Base-by-base conservation (phyloP, 1,140 invertebrate species). In the Pogonomyrmex californicus region DNA sequence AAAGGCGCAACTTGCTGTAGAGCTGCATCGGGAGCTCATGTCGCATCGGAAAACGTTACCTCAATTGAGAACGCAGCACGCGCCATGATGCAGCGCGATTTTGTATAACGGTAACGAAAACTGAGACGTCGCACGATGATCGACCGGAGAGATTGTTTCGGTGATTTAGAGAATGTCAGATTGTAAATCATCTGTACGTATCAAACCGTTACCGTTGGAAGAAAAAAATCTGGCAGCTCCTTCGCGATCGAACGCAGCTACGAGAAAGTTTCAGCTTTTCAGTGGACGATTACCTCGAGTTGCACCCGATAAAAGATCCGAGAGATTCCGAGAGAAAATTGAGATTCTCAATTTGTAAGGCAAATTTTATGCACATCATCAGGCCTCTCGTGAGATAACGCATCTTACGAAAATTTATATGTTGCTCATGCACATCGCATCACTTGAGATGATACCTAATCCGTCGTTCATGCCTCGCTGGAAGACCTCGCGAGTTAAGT, bases 1-100 rank as follows among this genome's bases (percentile, higher is more conserved):
- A 60, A 60, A 75, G 44, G 41, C 36, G 75, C 73, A 49, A 33
- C 58, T 77, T 12, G 33, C 23, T 70, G 86, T 41, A n/a, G 7
- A 44, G 33, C 23, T 82, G 49, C 38, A 9, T 56, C 49, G 38
- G 51, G 23, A 47, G 85, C 76, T 79, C 63, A 68, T 79, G 75
- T 79, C 63, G n/a, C 63, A 66, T 81, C 33, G 76, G 51, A 78
- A 88, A 85, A 82, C 60, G 62, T 66, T 87, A 90, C 71, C 76
- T 89, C 68, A 71, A 88, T 87, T 63, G 68, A 77, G 68, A 91
- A 83, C 76, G 66, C 83, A 60, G 76, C 77, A 86, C 88, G 65
- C 54, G 73, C 47, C 86, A 36, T 79, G 86, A 90, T 86, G 66
- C 44, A 38, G 82, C 85, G 77, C 83, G 89, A 89, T 91, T 88